These are phyloP conservation scores for Rhagoletis pomonella DNA, from an alignment of 1,140 invertebrate genomes.

Conservation along the genomic window DNA sequence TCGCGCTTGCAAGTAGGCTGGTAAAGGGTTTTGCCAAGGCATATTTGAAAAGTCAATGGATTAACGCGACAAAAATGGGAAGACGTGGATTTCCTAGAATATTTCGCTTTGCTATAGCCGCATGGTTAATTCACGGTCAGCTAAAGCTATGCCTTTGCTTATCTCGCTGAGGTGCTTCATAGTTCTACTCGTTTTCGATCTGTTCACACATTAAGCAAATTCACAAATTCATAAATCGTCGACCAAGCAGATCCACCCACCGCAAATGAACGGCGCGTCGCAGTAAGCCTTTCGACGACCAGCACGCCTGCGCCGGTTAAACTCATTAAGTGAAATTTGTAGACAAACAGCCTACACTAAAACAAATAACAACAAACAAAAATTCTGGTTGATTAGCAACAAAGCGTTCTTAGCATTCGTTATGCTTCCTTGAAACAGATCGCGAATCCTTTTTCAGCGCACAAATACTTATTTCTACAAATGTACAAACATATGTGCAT, in stretches of 20 bases:
- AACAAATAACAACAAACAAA: conserved; percentile 25
- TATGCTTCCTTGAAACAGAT: neutral
- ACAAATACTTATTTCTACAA: no score
- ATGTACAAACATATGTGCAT: no score
- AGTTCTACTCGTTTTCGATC: no score
- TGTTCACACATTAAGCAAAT: neutral
- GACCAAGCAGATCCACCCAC: neutral
- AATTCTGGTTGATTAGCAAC: neutral
- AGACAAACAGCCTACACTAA: conserved; percentile 37
- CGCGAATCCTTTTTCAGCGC: neutral
- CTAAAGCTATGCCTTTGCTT: neutral
- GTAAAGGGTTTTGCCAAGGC: neutral
- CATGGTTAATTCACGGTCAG: neutral
- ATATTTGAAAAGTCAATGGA: conserved; percentile 5
- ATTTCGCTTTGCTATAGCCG: neutral
- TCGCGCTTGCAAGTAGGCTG: neutral
- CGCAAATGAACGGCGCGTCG: neutral
- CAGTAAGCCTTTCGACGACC: conserved; percentile 10
- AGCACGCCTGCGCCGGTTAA: neutral
- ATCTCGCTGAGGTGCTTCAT: no score
- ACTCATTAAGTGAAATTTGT: conserved; percentile 30
- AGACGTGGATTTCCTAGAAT: neutral
- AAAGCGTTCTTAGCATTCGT: neutral
- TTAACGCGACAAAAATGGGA: neutral
- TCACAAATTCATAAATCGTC: neutral